These are phyloP conservation scores for Chrysolina oricalcia DNA, from an alignment of 2,888 invertebrate genomes.

Conservation along the genomic window DNA sequence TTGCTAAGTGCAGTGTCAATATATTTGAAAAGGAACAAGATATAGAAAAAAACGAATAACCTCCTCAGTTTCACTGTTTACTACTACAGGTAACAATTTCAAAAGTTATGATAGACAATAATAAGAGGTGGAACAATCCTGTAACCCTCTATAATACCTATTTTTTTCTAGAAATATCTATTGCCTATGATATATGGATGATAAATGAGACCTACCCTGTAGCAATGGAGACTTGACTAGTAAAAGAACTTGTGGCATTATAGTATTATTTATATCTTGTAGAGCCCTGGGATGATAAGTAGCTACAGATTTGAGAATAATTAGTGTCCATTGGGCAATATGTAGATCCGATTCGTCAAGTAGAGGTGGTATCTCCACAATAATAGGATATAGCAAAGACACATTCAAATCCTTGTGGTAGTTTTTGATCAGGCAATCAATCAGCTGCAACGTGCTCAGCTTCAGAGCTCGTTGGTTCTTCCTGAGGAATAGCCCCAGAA, in stretches of 20 bases:
- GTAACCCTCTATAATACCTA: too few species aligned
- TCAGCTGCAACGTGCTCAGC: constrained; percentile 88
- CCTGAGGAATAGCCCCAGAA: constrained; percentile 93
- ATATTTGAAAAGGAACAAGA: too few species aligned
- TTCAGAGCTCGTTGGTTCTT: constrained; percentile 98
- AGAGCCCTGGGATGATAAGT: constrained; percentile 85
- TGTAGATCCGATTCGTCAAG: constrained; percentile 96
- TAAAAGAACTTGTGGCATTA: constrained; percentile 88
- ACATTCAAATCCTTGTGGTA: constrained; percentile 80
- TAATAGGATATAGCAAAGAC: constrained; percentile 83
- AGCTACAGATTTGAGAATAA: constrained; percentile 88
- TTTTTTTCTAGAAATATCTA: too few species aligned
- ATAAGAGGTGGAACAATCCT: too few species aligned
- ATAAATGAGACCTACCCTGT: constrained; percentile 79
- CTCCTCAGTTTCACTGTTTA: too few species aligned
- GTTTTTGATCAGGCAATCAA: constrained; percentile 93
- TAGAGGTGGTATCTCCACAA: constrained; percentile 91
- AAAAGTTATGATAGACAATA: too few species aligned
- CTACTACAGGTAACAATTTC: too few species aligned
- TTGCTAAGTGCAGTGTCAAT: too few species aligned
- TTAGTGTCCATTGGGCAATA: constrained; percentile 93
- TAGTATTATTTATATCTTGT: constrained; percentile 81
- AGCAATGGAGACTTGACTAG: constrained; percentile 93
- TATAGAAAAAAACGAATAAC: too few species aligned
- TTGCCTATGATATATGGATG: neutral